Conservation (phyloP, 2,113 vertebrate genomes). For the Osmerus eperlanus region DNA sequence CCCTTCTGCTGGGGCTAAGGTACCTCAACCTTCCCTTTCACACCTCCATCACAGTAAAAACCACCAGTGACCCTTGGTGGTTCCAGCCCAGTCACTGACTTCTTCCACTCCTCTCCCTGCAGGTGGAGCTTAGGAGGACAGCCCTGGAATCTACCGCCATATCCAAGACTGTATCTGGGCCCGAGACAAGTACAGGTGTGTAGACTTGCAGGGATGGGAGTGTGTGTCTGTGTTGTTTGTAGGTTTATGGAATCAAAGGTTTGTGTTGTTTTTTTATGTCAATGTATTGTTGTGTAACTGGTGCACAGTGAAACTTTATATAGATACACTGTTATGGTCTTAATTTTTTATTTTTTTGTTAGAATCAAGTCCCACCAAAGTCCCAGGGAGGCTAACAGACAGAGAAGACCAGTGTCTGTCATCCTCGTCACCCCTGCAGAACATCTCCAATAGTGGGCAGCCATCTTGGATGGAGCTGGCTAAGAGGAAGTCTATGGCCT, state of each 20-base stretch:
- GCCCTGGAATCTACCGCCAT: constrained; percentile 27
- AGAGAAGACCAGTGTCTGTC: constrained; percentile 66
- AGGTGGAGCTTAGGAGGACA: constrained; percentile 52
- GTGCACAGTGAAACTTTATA: too few relatives aligned
- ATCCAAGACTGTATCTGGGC: constrained; percentile 5
- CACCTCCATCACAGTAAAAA: background rate
- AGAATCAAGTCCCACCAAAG: constrained; percentile 54
- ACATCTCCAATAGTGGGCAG: constrained; percentile 67
- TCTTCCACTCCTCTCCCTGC: background rate
- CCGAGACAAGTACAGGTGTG: constrained; percentile 31
- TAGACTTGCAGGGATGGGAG: constrained; percentile 14
- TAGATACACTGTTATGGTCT: background rate
- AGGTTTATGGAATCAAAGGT: background rate
- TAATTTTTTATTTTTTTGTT: constrained; percentile 12
- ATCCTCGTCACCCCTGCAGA: constrained; percentile 51
- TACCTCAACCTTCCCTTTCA: constrained; percentile 31
- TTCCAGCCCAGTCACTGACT: background rate
- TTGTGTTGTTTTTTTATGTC: background rate
- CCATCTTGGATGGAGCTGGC: constrained; percentile 97
- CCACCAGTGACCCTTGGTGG: background rate
- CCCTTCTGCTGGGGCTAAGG: constrained; percentile 47
- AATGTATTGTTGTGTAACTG: background rate
- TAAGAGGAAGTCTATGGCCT: constrained; percentile 95
- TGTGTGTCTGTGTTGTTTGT: constrained; percentile 26
- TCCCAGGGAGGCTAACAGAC: constrained; percentile 36